Percentiles rank a stretch among this genome's conserved stretches.
Evolutionary conservation across 2,888 invertebrate species (phyloP).

Genomic region (Pegoplata infirma): DNA sequence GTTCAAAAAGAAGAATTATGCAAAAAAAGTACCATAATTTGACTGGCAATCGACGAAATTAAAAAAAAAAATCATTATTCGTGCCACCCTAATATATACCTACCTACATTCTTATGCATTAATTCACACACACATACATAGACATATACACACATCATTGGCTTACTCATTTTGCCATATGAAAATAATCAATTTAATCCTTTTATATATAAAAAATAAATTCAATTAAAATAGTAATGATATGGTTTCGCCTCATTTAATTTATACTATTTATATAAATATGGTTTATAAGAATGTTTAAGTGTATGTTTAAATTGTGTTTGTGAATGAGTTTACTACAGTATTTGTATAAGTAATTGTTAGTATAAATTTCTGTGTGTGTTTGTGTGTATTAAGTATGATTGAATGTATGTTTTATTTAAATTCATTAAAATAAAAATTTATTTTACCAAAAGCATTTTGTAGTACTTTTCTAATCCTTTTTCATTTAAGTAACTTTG

Average conservation of each 20-base stretch:
- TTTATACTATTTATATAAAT: slow-evolving; percentile 7
- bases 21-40: no score
- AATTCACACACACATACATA: no score
- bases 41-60: no score
- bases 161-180: slow-evolving; percentile 15
- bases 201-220: slow-evolving; percentile 45
- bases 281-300: neutral
- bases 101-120: neutral
- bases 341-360: no score
- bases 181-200: slow-evolving; percentile 48
- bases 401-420: slow-evolving; percentile 27
- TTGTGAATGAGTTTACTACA: neutral
- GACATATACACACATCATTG: slow-evolving; percentile 8
- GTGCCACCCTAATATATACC: neutral
- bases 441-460: neutral
- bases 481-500: slow-evolving; percentile 45
- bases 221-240: slow-evolving; percentile 57
- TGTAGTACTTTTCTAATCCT: slow-evolving; percentile 24
- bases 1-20: no score
- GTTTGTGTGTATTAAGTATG: neutral
- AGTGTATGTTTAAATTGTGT: neutral
- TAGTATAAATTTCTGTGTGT: no score
- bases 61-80: no score
- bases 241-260: slow-evolving; percentile 58
- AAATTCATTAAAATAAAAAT: slow-evolving; percentile 36